These are phyloP conservation scores for Heptranchias perlo DNA, from an alignment of 2,113 vertebrate genomes.

Conservation along the genomic window DNA sequence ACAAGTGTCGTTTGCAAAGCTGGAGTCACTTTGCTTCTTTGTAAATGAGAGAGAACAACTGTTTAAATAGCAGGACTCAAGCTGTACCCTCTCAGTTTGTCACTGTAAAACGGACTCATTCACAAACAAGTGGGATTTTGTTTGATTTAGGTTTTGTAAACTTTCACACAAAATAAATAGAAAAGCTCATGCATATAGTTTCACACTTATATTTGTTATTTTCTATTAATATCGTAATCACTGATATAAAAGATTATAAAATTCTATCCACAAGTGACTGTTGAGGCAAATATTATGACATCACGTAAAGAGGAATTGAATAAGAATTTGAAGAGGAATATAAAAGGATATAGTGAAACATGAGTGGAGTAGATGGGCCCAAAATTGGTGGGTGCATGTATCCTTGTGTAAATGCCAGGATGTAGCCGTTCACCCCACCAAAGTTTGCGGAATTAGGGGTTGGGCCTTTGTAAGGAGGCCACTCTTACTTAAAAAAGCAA, in stretches of 20 bases:
- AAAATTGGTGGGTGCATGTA: background rate
- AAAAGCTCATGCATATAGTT: background rate
- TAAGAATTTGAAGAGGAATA: background rate
- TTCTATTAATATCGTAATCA: background rate
- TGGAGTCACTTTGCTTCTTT: slow-evolving; percentile 2
- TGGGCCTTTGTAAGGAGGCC: background rate
- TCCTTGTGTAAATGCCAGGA: background rate
- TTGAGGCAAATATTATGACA: background rate
- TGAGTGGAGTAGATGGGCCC: background rate
- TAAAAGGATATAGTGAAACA: background rate
- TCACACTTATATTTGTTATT: background rate
- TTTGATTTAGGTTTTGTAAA: background rate
- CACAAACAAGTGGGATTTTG: slow-evolving; percentile 12
- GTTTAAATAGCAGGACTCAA: background rate
- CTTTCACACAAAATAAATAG: background rate
- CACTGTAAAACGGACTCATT: background rate
- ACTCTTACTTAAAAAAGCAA: background rate
- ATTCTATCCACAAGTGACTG: background rate
- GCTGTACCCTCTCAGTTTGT: background rate
- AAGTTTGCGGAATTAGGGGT: background rate
- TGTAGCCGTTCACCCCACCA: background rate
- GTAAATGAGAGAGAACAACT: background rate
- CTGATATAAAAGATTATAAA: background rate
- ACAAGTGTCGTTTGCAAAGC: background rate
- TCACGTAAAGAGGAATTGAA: background rate